Evolutionary conservation across 2,113 vertebrate species (phyloP).

Genomic region (Ibidorhyncha struthersii): DNA sequence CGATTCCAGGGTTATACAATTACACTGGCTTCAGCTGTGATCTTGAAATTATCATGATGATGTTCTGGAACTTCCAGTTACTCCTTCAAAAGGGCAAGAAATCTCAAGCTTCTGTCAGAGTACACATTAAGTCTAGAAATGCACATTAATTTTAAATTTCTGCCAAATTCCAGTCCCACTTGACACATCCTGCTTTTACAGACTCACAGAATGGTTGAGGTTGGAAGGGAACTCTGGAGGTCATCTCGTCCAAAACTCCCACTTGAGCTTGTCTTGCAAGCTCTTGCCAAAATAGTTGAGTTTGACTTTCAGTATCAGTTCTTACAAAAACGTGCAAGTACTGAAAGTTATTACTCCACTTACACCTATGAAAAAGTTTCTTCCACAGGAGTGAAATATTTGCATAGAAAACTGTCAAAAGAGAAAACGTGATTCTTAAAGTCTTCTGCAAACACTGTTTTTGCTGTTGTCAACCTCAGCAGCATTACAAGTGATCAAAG

Average conservation of each 20-base stretch:
- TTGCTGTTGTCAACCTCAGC: background rate
- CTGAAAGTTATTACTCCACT: background rate
- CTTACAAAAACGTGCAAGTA: background rate
- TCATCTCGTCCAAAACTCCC: background rate
- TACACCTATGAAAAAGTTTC: background rate
- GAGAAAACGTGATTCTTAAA: background rate
- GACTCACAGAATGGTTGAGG: background rate
- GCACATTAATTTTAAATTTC: background rate
- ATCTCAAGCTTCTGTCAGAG: background rate
- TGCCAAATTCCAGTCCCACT: background rate
- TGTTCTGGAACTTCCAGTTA: background rate
- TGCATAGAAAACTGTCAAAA: background rate
- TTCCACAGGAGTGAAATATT: background rate
- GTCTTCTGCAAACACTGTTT: background rate
- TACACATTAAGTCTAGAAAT: fast-evolving
- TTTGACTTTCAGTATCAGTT: background rate
- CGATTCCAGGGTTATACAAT: fast-evolving
- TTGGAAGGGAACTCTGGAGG: background rate
- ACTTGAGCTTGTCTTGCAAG: background rate
- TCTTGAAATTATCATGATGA: background rate
- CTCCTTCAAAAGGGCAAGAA: background rate
- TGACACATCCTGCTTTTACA: background rate
- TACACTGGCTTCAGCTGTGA: background rate
- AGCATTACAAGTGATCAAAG: background rate
- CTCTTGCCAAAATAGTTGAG: background rate